Evolutionary conservation across 2,113 vertebrate species (phyloP).

Genomic region (Cebus imitator): DNA sequence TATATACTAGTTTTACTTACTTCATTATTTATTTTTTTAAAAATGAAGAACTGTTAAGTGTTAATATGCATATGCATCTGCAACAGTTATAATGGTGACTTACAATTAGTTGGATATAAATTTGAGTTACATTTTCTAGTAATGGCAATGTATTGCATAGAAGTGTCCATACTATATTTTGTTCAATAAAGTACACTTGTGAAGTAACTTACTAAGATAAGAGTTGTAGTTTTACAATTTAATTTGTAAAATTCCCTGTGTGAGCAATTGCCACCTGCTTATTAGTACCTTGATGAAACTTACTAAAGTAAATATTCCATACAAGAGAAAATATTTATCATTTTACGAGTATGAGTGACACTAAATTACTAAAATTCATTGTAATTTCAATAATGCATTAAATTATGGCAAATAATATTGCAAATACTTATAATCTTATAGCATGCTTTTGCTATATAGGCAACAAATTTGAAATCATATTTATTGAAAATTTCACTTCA

Average conservation of each 20-base stretch:
- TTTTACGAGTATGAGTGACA: not conserved
- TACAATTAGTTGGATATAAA: not conserved
- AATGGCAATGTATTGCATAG: not conserved
- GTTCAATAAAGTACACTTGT: not conserved
- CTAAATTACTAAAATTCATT: not conserved
- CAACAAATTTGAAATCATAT: not conserved
- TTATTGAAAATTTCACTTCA: not conserved
- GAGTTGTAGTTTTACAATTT: not conserved
- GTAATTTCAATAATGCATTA: not conserved
- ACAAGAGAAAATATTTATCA: not conserved
- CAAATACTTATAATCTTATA: not conserved
- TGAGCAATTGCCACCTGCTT: not conserved
- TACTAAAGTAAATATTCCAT: not conserved
- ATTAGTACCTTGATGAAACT: not conserved
- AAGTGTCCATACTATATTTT: not conserved
- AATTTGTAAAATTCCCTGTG: not conserved
- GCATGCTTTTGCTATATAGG: not conserved
- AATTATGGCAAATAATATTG: constrained; percentile 13
- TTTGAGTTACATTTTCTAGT: not conserved
- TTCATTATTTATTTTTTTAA: not conserved
- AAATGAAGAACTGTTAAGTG: not conserved
- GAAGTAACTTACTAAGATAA: not conserved
- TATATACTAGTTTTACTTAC: not conserved
- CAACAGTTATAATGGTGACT: not conserved
- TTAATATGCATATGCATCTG: not conserved